These are phyloP conservation scores for Poeciliopsis gracilis DNA, from an alignment of 2,797 vertebrate species.

Conservation along the genomic window DNA sequence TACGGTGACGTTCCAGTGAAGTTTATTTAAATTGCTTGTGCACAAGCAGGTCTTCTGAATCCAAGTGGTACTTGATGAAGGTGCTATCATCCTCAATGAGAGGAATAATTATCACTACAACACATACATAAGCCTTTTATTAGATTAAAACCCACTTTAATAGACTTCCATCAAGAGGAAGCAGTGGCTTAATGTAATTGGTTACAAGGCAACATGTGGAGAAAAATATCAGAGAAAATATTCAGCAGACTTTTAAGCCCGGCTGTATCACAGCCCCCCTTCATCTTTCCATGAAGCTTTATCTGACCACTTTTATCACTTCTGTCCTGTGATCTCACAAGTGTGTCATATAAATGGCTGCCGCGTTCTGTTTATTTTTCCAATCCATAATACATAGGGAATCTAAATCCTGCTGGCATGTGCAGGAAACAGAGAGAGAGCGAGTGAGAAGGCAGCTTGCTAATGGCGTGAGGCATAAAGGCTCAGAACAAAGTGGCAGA, in stretches of 20 bases:
- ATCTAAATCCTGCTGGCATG: conserved; percentile 75
- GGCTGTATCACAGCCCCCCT: conserved; percentile 15
- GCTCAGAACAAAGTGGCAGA: conserved; percentile 74
- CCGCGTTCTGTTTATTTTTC: conserved; percentile 73
- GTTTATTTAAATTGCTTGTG: conserved; percentile 67
- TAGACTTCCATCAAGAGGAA: conserved; percentile 68
- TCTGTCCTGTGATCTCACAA: conserved; percentile 75
- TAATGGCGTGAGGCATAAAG: conserved; percentile 73
- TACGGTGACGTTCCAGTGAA: conserved; percentile 41
- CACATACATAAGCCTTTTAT: conserved; percentile 73
- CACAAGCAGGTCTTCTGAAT: conserved; percentile 54
- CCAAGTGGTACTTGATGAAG: conserved; percentile 71
- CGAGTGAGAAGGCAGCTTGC: conserved; percentile 56
- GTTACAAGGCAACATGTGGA: conserved; percentile 63
- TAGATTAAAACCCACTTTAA: conserved; percentile 75
- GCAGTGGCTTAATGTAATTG: conserved; percentile 74
- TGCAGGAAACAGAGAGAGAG: conserved; percentile 60
- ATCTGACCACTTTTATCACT: conserved; percentile 76
- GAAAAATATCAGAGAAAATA: conserved; percentile 51
- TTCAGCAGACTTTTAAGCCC: conserved; percentile 57
- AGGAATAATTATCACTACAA: conserved; percentile 78
- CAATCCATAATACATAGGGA: conserved; percentile 80
- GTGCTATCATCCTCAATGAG: conserved; percentile 74
- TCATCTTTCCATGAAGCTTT: conserved; percentile 57
- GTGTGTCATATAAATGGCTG: conserved; percentile 77